Evolutionary conservation across 2,797 vertebrate genomes (phyloP).

Genomic region (Onychomys arenicola): DNA sequence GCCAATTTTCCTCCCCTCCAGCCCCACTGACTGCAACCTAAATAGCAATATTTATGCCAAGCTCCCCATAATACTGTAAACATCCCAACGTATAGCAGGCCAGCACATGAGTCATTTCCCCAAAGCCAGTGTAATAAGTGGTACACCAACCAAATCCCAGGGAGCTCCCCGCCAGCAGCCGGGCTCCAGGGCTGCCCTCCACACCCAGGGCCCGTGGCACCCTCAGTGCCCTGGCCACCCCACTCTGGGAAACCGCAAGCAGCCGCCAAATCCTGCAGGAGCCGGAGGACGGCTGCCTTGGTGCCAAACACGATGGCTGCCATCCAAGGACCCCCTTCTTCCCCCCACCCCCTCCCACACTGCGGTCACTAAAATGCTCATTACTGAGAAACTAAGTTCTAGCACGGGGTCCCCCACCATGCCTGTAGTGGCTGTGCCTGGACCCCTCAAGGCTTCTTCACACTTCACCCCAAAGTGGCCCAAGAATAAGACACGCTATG

Average conservation of each 20-base stretch:
- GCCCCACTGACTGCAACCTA: slow-evolving; percentile 85
- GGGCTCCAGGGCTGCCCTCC: slow-evolving; percentile 70
- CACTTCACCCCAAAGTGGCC: background rate
- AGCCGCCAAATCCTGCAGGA: slow-evolving; percentile 59
- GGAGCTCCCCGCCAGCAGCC: slow-evolving; percentile 59
- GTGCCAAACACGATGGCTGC: slow-evolving; percentile 9
- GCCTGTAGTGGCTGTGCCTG: background rate
- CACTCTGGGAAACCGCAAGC: background rate
- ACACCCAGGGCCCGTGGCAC: slow-evolving; percentile 56
- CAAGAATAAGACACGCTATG: background rate
- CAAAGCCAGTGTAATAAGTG: slow-evolving; percentile 87
- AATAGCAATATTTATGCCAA: slow-evolving; percentile 89
- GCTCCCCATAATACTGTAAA: slow-evolving; percentile 88
- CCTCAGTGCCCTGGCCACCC: background rate
- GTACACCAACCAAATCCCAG: slow-evolving; percentile 85
- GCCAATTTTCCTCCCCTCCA: slow-evolving; percentile 84
- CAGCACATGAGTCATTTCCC: slow-evolving; percentile 88
- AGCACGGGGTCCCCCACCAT: background rate
- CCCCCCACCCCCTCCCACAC: background rate
- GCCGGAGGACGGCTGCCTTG: background rate
- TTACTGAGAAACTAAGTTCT: background rate
- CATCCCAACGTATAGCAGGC: slow-evolving; percentile 87
- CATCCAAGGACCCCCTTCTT: slow-evolving; percentile 52
- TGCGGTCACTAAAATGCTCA: background rate
- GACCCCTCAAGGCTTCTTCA: background rate